Percentiles rank a stretch among this genome's conserved stretches.
Conservation (phyloP, 2,113 vertebrate genomes). For the Eira barbara region DNA sequence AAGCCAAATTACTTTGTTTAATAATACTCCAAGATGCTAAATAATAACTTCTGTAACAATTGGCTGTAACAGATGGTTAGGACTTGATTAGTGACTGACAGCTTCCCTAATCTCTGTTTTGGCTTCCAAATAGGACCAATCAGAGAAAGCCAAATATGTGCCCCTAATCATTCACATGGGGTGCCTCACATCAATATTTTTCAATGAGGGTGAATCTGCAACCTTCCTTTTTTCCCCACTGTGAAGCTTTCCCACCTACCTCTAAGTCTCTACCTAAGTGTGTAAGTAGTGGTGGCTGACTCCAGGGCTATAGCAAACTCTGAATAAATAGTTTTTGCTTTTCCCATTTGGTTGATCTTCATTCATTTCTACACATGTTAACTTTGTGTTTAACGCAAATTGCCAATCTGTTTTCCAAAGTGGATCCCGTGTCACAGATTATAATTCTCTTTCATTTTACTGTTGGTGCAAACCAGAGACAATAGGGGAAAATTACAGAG, state of each 20-base stretch:
- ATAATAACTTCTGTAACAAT: neutral
- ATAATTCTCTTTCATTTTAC: neutral
- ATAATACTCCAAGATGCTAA: neutral
- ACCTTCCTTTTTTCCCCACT: neutral
- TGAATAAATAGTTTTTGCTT: neutral
- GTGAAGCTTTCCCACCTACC: neutral
- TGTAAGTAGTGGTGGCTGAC: too few species aligned
- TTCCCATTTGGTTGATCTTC: neutral
- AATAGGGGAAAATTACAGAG: neutral
- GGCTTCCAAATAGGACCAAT: neutral
- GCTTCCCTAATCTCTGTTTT: neutral
- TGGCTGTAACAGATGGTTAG: neutral
- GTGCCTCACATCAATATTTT: too few species aligned
- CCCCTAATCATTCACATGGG: too few species aligned
- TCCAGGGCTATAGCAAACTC: neutral
- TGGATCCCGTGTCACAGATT: neutral
- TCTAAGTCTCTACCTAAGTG: neutral
- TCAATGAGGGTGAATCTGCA: fast-evolving
- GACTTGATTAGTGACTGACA: neutral
- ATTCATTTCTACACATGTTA: neutral
- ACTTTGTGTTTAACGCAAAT: neutral
- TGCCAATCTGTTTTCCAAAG: neutral
- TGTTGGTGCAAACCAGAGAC: neutral
- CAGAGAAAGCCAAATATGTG: neutral
- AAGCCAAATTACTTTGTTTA: neutral